These are phyloP conservation scores for Sebastes kiyomatsui DNA, from an alignment of 2,797 vertebrate genomes.

Conservation along the genomic window DNA sequence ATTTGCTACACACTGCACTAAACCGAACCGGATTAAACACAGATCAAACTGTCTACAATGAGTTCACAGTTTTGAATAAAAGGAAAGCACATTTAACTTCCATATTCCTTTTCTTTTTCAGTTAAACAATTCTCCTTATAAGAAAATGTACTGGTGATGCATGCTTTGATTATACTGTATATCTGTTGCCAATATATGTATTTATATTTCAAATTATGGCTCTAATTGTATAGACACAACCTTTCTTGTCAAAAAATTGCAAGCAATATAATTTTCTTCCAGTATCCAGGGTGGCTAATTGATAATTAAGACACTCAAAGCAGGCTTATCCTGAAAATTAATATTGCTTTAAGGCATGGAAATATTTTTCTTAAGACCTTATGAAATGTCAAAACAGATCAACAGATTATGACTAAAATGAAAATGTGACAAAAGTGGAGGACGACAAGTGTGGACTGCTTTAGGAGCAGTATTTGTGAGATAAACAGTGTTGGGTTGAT, in stretches of 20 bases:
- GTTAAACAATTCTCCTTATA: background rate
- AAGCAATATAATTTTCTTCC: background rate
- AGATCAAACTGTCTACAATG: conserved; percentile 10
- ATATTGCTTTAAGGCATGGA: conserved; percentile 13
- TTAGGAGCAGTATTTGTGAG: background rate
- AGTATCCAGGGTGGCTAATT: background rate
- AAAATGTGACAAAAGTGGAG: background rate
- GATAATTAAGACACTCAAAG: background rate
- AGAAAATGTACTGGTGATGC: conserved; percentile 15
- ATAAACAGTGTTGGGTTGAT: background rate
- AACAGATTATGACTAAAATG: background rate
- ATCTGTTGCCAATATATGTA: conserved; percentile 1
- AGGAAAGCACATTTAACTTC: conserved; percentile 8
- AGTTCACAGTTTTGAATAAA: conserved; percentile 41
- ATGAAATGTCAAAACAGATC: conserved; percentile 6
- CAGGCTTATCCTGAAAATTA: background rate
- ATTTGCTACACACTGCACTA: conserved; percentile 41
- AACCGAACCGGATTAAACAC: conserved; percentile 28
- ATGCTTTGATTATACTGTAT: conserved; percentile 33
- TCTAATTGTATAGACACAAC: background rate
- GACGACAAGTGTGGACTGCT: too few species aligned
- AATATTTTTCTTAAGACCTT: conserved; percentile 1
- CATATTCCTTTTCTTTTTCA: background rate
- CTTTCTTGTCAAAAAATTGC: background rate
- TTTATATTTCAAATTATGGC: conserved; percentile 7